Percentiles rank a stretch among this genome's conserved stretches.
phyloP scores from a whole-genome alignment of 2,888 invertebrate species.

The Watsonalla binaria region DNA sequence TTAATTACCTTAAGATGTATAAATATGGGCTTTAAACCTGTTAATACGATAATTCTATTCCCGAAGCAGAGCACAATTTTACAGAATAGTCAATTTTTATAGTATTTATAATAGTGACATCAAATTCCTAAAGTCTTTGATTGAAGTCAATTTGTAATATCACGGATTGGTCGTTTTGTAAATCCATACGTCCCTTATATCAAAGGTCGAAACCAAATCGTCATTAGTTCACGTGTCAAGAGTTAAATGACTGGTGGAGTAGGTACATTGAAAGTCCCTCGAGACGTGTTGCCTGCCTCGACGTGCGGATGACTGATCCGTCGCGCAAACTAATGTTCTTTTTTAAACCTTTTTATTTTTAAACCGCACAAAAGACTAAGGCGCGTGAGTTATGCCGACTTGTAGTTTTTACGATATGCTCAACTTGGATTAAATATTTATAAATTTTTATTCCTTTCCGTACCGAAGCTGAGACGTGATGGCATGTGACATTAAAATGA shows the following conservation, averaged over 20 bases:
- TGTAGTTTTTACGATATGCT: conserved; percentile 73
- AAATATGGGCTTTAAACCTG: too few relatives aligned
- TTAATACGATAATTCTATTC: too few relatives aligned
- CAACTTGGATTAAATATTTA: conserved; percentile 70
- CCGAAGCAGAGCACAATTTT: too few relatives aligned
- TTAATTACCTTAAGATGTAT: too few relatives aligned
- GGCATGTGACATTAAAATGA: conserved; percentile 79
- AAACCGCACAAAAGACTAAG: conserved; percentile 68
- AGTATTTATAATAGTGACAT: too few relatives aligned
- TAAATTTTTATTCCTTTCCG: conserved; percentile 57
- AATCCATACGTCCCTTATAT: conserved; percentile 6
- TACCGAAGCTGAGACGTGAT: conserved; percentile 58
- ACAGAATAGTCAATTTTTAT: too few relatives aligned
- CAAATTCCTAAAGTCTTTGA: too few relatives aligned
- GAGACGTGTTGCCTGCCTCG: conserved; percentile 63
- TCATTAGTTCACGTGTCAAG: conserved; percentile 50
- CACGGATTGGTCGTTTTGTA: background rate
- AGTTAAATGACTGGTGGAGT: conserved; percentile 46
- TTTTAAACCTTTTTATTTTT: conserved; percentile 65
- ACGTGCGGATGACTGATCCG: conserved; percentile 72
- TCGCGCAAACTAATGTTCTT: conserved; percentile 71
- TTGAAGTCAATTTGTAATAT: background rate
- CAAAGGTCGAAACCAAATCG: conserved; percentile 53
- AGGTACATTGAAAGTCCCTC: conserved; percentile 39
- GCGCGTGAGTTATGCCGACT: conserved; percentile 71